Percentiles rank a stretch among this genome's conserved stretches.
phyloP scores from a whole-genome alignment of 2,113 vertebrate genomes.

The Vombatus ursinus region DNA sequence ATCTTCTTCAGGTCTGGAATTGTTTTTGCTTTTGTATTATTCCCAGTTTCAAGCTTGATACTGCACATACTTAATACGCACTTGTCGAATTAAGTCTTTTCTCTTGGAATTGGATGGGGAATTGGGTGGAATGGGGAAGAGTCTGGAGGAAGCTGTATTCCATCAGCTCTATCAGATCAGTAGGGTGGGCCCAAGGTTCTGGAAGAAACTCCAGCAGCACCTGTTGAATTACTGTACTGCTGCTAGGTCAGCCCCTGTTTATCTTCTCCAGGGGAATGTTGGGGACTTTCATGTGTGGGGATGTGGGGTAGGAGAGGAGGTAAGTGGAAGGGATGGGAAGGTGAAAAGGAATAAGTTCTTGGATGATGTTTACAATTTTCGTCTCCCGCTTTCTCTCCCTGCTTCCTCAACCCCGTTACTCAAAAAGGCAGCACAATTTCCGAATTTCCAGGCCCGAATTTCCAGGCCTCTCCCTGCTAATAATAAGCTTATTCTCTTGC shows the following conservation, averaged over 20 bases:
- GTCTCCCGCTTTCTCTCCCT: no score
- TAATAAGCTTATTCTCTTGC: background rate
- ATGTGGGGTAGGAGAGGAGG: no score
- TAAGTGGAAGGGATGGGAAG: background rate
- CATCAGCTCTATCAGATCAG: background rate
- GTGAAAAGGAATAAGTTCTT: background rate
- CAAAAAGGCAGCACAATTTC: background rate
- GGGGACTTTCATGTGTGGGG: no score
- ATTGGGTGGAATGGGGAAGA: background rate
- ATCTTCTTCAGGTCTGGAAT: background rate
- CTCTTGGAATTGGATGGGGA: background rate
- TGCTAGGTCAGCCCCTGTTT: background rate
- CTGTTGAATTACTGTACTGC: background rate
- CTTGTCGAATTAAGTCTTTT: background rate
- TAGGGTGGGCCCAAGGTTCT: background rate
- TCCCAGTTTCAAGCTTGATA: background rate
- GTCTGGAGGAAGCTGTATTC: background rate
- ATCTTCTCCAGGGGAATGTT: background rate
- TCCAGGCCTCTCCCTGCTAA: background rate
- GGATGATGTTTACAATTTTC: no score
- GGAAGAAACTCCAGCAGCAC: background rate
- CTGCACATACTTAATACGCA: background rate
- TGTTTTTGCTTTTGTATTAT: background rate
- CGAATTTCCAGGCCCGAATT: no score
- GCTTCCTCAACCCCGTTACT: no score